Evolutionary conservation across 2,797 vertebrate genomes (phyloP), one percentile per base, ranked within the genome.

Genomic region (Chiloscyllium punctatum): DNA sequence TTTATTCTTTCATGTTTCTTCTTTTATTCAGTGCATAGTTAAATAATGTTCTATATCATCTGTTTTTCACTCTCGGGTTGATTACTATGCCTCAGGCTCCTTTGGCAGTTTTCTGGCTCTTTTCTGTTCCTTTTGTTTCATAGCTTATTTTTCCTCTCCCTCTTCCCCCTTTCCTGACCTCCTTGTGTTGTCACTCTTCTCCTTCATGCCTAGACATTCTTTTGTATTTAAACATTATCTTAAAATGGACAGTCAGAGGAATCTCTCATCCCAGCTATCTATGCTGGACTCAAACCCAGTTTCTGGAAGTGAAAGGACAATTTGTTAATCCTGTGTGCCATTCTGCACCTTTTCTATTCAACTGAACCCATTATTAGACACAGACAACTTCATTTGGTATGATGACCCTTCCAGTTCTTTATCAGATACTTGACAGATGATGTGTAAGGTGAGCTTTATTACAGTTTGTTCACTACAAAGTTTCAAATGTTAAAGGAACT

Each of bases 381-480:
- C 88, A 66, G 84, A 33, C 86, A 33, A 51, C 51, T 11, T 7
- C 23, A 51, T 30, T 62, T 90, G 30, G 27, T 57, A 33, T 7
- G 62, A 18, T n/a, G 15, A 68, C 16, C 33, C 57, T 91, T n/a
- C 57, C 33, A 37, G 27, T 66, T 91, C 62, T 21, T 66, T 57
- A 68, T 68, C 88, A 91, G 33, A 68, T 62, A 91, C 88, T 68
- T 66, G 30, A 3, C 51, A 88, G 51, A 53, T 88, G 51, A 62
- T 15, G 37, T 68, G 57, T 42, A 68, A 62, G 66, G 88, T 37
- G 62, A 91, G 57, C 88, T 91, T 91, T 91, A 91, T 91, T 91
- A 91, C 33, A 68, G 33, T 91, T 91, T 57, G 25, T 48, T 90
- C 87, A 90, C 33, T 68, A 68, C 33, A 91, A 66, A 68, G n/a